These are phyloP conservation scores for Micrastur ruficollis DNA, from an alignment of 2,797 vertebrate genomes.

Conservation along the genomic window DNA sequence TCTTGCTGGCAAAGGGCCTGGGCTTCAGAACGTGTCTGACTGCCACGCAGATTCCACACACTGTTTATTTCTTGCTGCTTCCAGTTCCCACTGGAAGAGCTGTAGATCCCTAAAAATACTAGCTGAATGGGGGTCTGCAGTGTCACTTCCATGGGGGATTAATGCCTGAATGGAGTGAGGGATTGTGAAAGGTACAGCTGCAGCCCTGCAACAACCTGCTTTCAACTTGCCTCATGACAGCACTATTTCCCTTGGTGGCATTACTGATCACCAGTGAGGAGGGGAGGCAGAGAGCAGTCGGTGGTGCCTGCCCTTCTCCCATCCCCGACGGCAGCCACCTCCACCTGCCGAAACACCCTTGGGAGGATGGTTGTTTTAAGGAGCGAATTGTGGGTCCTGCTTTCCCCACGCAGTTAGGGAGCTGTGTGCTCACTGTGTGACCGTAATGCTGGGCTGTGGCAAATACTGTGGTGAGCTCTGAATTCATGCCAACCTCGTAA, in stretches of 20 bases:
- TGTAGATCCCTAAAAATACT: background rate
- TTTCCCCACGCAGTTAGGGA: background rate
- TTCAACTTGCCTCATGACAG: background rate
- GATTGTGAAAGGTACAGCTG: background rate
- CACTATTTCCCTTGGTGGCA: rapidly evolving
- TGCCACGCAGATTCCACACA: background rate
- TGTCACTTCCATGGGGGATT: background rate
- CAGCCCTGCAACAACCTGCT: background rate
- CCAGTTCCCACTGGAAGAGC: background rate
- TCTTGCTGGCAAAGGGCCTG: background rate
- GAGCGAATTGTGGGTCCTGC: background rate
- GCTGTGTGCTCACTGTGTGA: background rate
- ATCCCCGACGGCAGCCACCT: rapidly evolving
- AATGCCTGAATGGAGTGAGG: background rate
- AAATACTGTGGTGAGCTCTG: background rate
- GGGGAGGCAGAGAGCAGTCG: background rate
- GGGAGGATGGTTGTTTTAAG: background rate
- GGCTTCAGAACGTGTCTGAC: background rate
- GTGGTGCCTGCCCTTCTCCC: background rate
- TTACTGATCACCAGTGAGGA: background rate
- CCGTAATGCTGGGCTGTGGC: background rate
- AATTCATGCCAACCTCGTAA: background rate
- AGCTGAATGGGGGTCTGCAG: background rate
- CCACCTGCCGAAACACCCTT: no score
- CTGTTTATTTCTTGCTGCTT: background rate